Conservation (phyloP, 2,888 invertebrate genomes). For the Diachrysia chrysitis region DNA sequence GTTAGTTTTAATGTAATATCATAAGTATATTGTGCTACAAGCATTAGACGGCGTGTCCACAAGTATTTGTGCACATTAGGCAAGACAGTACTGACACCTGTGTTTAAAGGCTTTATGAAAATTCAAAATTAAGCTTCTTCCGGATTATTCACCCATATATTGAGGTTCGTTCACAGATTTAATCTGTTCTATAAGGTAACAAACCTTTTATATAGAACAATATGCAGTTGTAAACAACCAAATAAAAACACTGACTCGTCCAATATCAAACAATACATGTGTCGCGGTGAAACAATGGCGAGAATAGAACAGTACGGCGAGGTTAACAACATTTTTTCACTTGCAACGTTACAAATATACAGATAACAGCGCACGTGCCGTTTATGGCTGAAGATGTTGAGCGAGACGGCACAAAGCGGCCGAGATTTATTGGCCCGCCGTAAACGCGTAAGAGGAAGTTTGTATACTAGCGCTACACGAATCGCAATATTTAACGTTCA, state of each 20-base stretch:
- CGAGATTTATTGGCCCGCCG: constrained; percentile 81
- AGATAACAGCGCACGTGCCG: constrained; percentile 81
- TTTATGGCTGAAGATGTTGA: constrained; percentile 82
- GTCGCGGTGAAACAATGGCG: constrained; percentile 62
- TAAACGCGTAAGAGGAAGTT: constrained; percentile 80
- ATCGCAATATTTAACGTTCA: constrained; percentile 82
- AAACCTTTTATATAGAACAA: constrained; percentile 77
- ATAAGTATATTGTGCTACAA: background rate
- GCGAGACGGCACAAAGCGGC: constrained; percentile 77
- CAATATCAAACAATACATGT: constrained; percentile 68
- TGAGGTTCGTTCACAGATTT: constrained; percentile 76
- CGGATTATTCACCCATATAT: background rate
- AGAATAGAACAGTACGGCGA: constrained; percentile 67
- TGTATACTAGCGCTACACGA: constrained; percentile 75
- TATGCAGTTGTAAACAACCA: constrained; percentile 77
- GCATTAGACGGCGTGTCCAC: background rate
- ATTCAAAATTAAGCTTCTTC: background rate
- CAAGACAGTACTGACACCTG: constrained; percentile 1
- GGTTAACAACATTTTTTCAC: constrained; percentile 78
- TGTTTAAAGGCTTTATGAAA: background rate
- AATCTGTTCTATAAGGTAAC: constrained; percentile 81
- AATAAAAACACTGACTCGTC: constrained; percentile 78
- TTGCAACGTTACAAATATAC: constrained; percentile 79
- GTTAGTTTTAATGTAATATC: too few relatives aligned
- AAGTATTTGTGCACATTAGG: background rate